These are phyloP conservation scores for Stigmatopora argus DNA, from an alignment of 2,113 vertebrate species.

Conservation along the genomic window DNA sequence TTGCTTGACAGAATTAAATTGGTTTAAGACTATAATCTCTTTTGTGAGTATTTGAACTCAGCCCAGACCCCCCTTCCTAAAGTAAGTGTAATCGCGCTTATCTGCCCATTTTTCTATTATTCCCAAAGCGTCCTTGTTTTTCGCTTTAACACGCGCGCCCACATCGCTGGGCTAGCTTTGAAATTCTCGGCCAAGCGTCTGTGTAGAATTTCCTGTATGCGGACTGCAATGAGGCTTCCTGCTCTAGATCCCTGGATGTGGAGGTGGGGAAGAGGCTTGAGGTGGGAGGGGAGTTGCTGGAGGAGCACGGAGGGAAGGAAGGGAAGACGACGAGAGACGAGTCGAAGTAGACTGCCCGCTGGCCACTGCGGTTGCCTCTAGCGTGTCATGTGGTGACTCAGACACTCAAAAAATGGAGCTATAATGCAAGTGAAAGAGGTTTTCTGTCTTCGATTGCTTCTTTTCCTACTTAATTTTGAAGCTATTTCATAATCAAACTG, in stretches of 20 bases:
- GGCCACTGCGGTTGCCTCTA: constrained; percentile 34
- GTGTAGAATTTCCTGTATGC: constrained; percentile 67
- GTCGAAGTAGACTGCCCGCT: constrained; percentile 40
- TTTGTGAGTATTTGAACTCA: constrained; percentile 52
- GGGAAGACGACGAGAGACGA: constrained; percentile 53
- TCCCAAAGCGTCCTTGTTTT: constrained; percentile 3
- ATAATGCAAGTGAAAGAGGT: constrained; percentile 41
- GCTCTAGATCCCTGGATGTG: constrained; percentile 51
- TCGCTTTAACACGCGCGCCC: constrained; percentile 1
- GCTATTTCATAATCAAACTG: constrained; percentile 17
- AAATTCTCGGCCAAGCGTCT: constrained; percentile 50
- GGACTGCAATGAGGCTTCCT: constrained; percentile 65
- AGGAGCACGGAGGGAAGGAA: constrained; percentile 51
- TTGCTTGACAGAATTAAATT: constrained; percentile 50
- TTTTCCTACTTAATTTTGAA: constrained; percentile 4
- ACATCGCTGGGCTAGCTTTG: constrained; percentile 32
- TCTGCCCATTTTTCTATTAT: constrained; percentile 10
- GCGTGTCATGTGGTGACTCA: constrained; percentile 13
- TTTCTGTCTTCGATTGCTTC: constrained; percentile 3
- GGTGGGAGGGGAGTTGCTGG: constrained; percentile 30
- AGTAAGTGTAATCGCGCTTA: constrained; percentile 9
- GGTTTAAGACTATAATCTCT: constrained; percentile 60
- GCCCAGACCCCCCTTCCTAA: constrained; percentile 38
- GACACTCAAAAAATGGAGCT: constrained; percentile 25
- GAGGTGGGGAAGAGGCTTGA: constrained; percentile 40